Percentiles rank a stretch among this genome's conserved stretches.
These are phyloP conservation scores for Syritta pipiens DNA, from an alignment of 2,888 invertebrate species.

Conservation along the genomic window DNA sequence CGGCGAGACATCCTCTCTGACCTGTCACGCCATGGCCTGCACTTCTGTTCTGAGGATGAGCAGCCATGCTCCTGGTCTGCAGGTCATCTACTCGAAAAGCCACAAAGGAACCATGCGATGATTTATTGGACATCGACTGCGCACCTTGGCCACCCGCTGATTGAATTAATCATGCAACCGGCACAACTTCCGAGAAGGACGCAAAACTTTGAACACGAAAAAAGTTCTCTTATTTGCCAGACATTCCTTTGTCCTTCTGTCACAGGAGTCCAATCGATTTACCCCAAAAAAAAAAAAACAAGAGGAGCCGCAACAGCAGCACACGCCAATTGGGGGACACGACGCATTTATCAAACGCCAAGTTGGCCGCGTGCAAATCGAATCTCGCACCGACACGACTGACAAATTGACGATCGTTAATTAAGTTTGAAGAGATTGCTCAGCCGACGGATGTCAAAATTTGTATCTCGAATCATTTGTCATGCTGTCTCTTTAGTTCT, in stretches of 20 bases:
- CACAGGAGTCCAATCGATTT: conserved; percentile 23
- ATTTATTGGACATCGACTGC: conserved; percentile 17
- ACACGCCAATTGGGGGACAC: conserved; percentile 52
- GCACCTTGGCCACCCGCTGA: conserved; percentile 39
- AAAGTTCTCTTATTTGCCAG: not conserved
- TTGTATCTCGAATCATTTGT: conserved; percentile 56
- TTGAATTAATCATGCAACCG: conserved; percentile 32
- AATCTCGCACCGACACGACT: conserved; percentile 41
- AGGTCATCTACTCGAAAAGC: not conserved
- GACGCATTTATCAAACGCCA: conserved; percentile 56
- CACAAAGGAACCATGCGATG: conserved; percentile 1
- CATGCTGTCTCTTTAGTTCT: conserved; percentile 48
- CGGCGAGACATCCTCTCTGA: too few relatives aligned
- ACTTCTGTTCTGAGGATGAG: too few relatives aligned
- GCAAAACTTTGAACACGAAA: not conserved
- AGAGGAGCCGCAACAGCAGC: conserved; percentile 13
- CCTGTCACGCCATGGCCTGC: too few relatives aligned
- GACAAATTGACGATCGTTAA: conserved; percentile 69
- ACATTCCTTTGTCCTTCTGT: conserved; percentile 38
- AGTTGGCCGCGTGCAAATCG: conserved; percentile 34
- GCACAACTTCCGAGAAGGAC: conserved; percentile 13
- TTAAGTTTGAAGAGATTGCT: conserved; percentile 67
- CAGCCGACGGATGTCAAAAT: conserved; percentile 64
- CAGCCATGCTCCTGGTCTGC: too few relatives aligned
- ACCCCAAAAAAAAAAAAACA: not conserved